Base-by-base conservation (phyloP, 1,140 invertebrate species). In the Macrocentrus cingulum region DNA sequence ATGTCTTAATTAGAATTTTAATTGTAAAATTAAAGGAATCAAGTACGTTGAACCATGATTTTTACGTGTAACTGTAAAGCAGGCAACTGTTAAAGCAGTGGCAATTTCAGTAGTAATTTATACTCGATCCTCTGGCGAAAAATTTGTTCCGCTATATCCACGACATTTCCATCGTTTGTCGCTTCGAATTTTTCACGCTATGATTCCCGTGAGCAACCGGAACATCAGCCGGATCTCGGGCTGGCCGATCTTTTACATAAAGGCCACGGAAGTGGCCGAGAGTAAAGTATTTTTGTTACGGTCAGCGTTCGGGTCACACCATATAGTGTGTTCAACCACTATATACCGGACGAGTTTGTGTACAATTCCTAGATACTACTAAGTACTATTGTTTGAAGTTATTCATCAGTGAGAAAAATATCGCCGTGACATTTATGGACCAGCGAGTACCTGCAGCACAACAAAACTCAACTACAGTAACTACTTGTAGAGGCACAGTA, bases 261-360 rank as follows among this genome's bases (percentile, higher is more conserved):
- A 73, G 66, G 46, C 71, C 59, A 48, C 76, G 77, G 76, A 79
- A 77, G 66, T 68, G 63, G 56, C 46, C 57, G 4, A 29, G 36
- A 67, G 68, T 67, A 75, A 77, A 77, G 73, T 68, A 75, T 72
- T 74, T 75, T 76, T 74, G 76, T 71, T 60, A 75, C 68, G 68
- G 67, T 68, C 68, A 70, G 66, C 11, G 51, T 49, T 23, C 37
- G 39, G 59, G 60, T 62, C 55, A 62, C 61, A 22, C 51, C 32
- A 34, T 62, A 39, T 64, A 61, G 56, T 55, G 59, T n/a, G n/a
- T n/a, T n/a, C n/a, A n/a, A n/a, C n/a, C n/a, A n/a, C n/a, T n/a
- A n/a, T n/a, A 50, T 60, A 62, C 56, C 51, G 59, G 44, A 60
- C 59, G 46, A 60, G 42, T 23, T n/a, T 13, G 22, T 29, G 13